These are phyloP conservation scores for Phylloscopus collybita DNA, from an alignment of 2,797 vertebrate genomes.

Conservation along the genomic window DNA sequence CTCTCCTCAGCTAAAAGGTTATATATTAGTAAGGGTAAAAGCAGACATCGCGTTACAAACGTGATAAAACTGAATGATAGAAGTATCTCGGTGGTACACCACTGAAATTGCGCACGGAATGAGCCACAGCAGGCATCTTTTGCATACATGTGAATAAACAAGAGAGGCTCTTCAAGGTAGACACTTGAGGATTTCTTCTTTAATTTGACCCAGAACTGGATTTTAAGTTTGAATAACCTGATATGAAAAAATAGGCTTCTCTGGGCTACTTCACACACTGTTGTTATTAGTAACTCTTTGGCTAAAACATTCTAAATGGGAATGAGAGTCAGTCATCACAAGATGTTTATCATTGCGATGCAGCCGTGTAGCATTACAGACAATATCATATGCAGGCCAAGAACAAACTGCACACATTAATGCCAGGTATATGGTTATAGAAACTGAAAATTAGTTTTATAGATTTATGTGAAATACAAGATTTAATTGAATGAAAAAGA, in stretches of 20 bases:
- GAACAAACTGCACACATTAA: not conserved
- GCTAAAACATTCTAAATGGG: not conserved
- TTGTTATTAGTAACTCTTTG: not conserved
- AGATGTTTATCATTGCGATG: not conserved
- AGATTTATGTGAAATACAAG: conserved; percentile 2
- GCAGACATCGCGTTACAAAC: not conserved
- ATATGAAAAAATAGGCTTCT: not conserved
- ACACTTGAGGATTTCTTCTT: not conserved
- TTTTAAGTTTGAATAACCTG: not conserved
- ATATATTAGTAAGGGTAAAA: not conserved
- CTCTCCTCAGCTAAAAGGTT: not conserved
- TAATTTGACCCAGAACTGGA: not conserved
- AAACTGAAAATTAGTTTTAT: conserved; percentile 8
- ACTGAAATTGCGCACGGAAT: not conserved
- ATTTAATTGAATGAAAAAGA: conserved; percentile 57
- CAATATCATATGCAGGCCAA: not conserved
- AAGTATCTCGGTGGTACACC: not conserved
- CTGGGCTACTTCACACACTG: not conserved
- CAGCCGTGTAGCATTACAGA: not conserved
- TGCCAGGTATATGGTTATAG: not conserved
- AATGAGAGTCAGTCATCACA: not conserved
- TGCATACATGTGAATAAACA: not conserved
- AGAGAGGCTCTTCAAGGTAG: not conserved
- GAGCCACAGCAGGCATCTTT: not conserved
- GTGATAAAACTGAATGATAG: not conserved